Evolutionary conservation across 2,888 invertebrate genomes (phyloP).

Genomic region (Callyntrura guangdongensis): DNA sequence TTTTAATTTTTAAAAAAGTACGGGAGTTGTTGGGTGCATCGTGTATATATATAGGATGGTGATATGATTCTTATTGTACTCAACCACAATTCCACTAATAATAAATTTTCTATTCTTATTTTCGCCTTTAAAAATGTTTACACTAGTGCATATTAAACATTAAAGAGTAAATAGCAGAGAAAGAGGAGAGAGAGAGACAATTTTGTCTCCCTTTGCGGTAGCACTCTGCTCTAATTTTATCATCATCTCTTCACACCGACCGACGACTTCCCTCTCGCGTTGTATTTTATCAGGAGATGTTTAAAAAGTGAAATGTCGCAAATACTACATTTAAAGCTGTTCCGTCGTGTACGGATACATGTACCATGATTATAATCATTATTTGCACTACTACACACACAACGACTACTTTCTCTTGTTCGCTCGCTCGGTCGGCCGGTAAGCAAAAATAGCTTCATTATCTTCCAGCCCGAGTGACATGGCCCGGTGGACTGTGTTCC

Average conservation of each 20-base stretch:
- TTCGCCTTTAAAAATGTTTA: slow-evolving; percentile 17
- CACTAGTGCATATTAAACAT: background rate
- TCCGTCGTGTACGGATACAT: background rate
- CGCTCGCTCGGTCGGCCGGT: slow-evolving; percentile 79
- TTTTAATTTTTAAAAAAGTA: slow-evolving; percentile 9
- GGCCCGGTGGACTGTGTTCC: slow-evolving; percentile 83
- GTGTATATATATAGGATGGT: background rate
- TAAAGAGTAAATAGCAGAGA: slow-evolving; percentile 40
- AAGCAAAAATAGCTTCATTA: slow-evolving; percentile 84
- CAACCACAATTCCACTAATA: slow-evolving; percentile 9
- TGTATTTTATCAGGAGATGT: slow-evolving; percentile 7
- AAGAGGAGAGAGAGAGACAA: slow-evolving; percentile 24
- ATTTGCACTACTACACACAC: slow-evolving; percentile 16
- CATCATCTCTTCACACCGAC: slow-evolving; percentile 68
- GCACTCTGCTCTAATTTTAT: slow-evolving; percentile 76
- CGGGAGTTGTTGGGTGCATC: slow-evolving; percentile 24
- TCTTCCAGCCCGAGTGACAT: slow-evolving; percentile 82
- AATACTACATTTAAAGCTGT: slow-evolving; percentile 14
- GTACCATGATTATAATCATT: background rate
- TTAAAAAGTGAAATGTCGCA: slow-evolving; percentile 63
- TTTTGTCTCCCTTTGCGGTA: slow-evolving; percentile 60
- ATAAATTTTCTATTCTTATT: slow-evolving; percentile 59
- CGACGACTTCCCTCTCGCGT: slow-evolving; percentile 54
- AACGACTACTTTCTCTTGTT: slow-evolving; percentile 40
- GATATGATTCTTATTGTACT: background rate